These are phyloP conservation scores for Pteronura brasiliensis DNA, from an alignment of 2,113 vertebrate species.

Conservation along the genomic window DNA sequence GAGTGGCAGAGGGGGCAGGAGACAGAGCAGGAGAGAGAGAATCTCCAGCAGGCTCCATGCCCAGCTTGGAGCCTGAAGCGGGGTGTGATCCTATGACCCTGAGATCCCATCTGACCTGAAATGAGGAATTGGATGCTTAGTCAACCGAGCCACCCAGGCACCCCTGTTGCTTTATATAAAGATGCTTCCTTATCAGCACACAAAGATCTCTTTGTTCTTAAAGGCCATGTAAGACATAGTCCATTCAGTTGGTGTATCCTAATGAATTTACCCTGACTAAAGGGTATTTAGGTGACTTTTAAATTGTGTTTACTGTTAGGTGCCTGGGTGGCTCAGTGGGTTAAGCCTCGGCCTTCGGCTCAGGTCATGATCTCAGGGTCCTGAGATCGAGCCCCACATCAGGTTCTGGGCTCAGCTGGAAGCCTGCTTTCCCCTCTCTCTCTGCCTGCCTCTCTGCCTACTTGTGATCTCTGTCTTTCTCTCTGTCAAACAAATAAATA, in stretches of 20 bases:
- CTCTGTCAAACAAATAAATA: too few relatives aligned
- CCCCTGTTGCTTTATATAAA: neutral
- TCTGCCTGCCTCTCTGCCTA: too few relatives aligned
- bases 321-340: too few relatives aligned
- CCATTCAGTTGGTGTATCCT: neutral
- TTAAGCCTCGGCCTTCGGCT: too few relatives aligned
- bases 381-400: too few relatives aligned
- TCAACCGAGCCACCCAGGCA: neutral
- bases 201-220: neutral
- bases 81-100: neutral
- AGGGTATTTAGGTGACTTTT: neutral
- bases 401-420: too few relatives aligned
- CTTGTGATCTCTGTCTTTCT: too few relatives aligned
- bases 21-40: neutral
- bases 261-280: neutral
- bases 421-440: too few relatives aligned
- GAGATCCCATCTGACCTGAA: neutral
- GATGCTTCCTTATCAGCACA: neutral
- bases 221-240: neutral
- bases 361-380: too few relatives aligned
- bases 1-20: neutral
- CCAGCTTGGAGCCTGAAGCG: neutral
- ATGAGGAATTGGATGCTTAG: neutral
- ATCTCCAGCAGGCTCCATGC: neutral
- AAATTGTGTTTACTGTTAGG: neutral